These are phyloP conservation scores for Prorops nasuta DNA, from an alignment of 1,140 invertebrate genomes.

Conservation along the genomic window DNA sequence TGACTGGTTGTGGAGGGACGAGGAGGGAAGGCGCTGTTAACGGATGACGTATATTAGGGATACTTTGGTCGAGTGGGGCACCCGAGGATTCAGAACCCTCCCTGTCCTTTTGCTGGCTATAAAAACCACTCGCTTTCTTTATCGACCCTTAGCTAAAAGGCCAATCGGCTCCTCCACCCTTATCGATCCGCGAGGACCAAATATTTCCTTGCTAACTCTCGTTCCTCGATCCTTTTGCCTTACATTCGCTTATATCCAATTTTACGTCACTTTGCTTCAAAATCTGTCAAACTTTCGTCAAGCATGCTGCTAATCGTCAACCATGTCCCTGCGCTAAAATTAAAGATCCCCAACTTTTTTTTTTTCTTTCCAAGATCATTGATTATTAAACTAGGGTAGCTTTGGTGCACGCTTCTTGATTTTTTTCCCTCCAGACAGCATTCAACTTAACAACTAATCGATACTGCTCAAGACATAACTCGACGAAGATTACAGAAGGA, in stretches of 20 bases:
- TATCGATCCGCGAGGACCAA: constrained; percentile 31
- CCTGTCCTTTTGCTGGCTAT: constrained; percentile 53
- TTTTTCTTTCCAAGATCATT: no score
- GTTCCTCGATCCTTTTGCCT: not conserved
- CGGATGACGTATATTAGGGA: constrained; percentile 59
- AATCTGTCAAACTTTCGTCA: no score
- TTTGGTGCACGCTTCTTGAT: no score
- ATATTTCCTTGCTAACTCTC: not conserved
- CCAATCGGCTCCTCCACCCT: constrained; percentile 42
- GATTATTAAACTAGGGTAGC: no score
- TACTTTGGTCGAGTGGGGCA: constrained; percentile 55
- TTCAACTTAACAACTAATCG: constrained; percentile 28
- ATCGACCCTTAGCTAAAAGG: constrained; percentile 55
- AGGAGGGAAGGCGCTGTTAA: constrained; percentile 44
- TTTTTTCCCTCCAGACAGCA: constrained; percentile 1
- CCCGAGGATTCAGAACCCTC: constrained; percentile 47
- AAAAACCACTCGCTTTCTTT: constrained; percentile 57
- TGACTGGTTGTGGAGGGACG: constrained; percentile 12
- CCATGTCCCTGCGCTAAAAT: no score
- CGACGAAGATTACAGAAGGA: constrained; percentile 30
- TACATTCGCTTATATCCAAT: not conserved
- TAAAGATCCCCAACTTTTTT: no score
- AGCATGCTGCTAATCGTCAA: no score
- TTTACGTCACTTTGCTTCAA: no score
- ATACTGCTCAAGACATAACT: constrained; percentile 41